Conservation (phyloP, 2,113 vertebrate genomes). For the Tilapia sparmanii region DNA sequence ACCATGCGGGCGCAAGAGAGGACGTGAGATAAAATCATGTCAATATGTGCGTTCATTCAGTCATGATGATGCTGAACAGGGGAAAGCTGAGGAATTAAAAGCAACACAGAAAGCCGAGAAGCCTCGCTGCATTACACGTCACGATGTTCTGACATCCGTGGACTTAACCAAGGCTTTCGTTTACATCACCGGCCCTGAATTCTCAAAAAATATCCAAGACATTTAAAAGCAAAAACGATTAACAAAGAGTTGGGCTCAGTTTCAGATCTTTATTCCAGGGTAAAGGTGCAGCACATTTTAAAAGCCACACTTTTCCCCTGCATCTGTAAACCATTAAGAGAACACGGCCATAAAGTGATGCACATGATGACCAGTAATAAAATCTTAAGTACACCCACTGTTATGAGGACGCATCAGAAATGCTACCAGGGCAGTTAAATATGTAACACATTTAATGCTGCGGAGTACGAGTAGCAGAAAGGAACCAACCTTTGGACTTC, state of each 20-base stretch:
- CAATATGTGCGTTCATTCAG: fast-evolving
- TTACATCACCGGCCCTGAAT: not conserved
- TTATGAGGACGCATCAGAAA: not conserved
- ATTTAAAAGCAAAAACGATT: not conserved
- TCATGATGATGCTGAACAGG: not conserved
- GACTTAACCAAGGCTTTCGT: not conserved
- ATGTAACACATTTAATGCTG: not conserved
- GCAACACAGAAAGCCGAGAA: too few species aligned
- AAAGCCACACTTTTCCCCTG: not conserved
- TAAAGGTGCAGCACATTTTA: not conserved
- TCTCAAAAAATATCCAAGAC: not conserved
- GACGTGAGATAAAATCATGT: not conserved
- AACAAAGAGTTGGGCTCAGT: not conserved
- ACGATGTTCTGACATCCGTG: not conserved
- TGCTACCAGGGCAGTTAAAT: not conserved
- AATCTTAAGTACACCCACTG: fast-evolving
- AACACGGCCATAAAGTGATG: not conserved
- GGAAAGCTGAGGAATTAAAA: not conserved
- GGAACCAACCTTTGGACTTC: not conserved
- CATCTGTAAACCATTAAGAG: not conserved
- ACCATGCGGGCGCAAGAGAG: fast-evolving
- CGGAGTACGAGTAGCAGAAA: not conserved
- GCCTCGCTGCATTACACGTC: not conserved
- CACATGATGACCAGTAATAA: fast-evolving
- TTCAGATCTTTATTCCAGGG: not conserved